A percentile compares a stretch with the other conserved stretches of the same genome.
phyloP scores from a whole-genome alignment of 2,888 invertebrate species.

The Helicoverpa assulta region DNA sequence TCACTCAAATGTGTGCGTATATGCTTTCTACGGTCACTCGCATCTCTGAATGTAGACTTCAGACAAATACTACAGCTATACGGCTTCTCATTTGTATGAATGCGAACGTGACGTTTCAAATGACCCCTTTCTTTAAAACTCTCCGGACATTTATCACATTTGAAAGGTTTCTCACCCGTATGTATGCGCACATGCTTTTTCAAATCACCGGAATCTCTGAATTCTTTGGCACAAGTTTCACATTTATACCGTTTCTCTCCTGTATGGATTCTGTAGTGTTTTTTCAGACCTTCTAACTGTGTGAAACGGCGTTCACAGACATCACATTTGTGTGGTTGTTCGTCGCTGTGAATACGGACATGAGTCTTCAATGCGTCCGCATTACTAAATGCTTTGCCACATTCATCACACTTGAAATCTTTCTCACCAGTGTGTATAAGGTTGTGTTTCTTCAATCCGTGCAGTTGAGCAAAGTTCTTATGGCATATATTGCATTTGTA shows the following conservation, averaged over 20 bases:
- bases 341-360: slow-evolving; percentile 7
- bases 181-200: slow-evolving; percentile 38
- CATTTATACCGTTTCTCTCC: slow-evolving; percentile 29
- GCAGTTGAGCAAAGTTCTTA: slow-evolving; percentile 25
- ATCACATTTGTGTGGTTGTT: slow-evolving; percentile 24
- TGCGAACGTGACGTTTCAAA: slow-evolving; percentile 19
- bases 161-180: slow-evolving; percentile 35
- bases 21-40: slow-evolving; percentile 14
- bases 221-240: slow-evolving; percentile 28
- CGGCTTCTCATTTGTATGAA: slow-evolving; percentile 19
- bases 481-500: slow-evolving; percentile 29
- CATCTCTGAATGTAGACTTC: slow-evolving; percentile 19
- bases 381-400: slow-evolving; percentile 12
- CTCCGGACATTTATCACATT: slow-evolving; percentile 15
- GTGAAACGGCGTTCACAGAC: slow-evolving; percentile 25
- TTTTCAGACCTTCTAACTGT: slow-evolving; percentile 11
- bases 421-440: slow-evolving; percentile 22
- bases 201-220: slow-evolving; percentile 31
- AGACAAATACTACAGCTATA: slow-evolving; percentile 23
- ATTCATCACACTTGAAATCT: slow-evolving; percentile 6
- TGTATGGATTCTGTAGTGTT: slow-evolving; percentile 22
- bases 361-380: slow-evolving; percentile 20
- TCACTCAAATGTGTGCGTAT: slow-evolving; percentile 11
- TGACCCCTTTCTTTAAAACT: slow-evolving; percentile 26
- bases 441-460: slow-evolving; percentile 35